Percentiles rank a stretch among this genome's conserved stretches.
Conservation (phyloP, 2,888 invertebrate genomes). For the Tenthredo livida region DNA sequence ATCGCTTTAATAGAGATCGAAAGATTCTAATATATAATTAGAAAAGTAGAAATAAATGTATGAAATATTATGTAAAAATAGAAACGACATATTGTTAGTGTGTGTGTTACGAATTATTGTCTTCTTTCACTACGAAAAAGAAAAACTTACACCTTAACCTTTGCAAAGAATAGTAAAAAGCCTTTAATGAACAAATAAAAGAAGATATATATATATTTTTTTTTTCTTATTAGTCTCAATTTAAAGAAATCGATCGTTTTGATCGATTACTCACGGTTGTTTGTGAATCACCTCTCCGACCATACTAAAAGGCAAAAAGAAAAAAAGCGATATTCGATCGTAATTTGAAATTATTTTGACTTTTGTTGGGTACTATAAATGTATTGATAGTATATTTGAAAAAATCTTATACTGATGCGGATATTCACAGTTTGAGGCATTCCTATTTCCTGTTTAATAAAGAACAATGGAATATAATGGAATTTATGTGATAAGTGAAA, state of each 20-base stretch:
- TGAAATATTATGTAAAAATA: neutral
- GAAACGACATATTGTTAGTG: neutral
- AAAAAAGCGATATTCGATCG: neutral
- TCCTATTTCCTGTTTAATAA: neutral
- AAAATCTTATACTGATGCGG: neutral
- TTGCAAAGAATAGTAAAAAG: neutral
- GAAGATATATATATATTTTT: no score
- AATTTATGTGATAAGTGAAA: neutral
- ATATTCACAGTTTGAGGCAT: constrained; percentile 53
- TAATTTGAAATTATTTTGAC: neutral
- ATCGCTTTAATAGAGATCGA: neutral
- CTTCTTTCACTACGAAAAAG: neutral
- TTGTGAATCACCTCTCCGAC: constrained; percentile 87
- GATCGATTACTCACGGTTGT: constrained; percentile 83
- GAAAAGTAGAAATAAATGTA: neutral
- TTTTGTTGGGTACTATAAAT: no score
- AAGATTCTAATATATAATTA: neutral
- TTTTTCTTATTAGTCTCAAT: neutral
- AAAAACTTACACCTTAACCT: neutral
- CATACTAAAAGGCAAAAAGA: constrained; percentile 80
- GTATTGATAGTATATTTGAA: neutral
- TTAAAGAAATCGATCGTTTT: neutral
- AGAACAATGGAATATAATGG: no score
- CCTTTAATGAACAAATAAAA: neutral
- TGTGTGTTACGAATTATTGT: neutral